Evolutionary conservation across 2,888 invertebrate genomes (phyloP).

Genomic region (Lasius fuliginosus): DNA sequence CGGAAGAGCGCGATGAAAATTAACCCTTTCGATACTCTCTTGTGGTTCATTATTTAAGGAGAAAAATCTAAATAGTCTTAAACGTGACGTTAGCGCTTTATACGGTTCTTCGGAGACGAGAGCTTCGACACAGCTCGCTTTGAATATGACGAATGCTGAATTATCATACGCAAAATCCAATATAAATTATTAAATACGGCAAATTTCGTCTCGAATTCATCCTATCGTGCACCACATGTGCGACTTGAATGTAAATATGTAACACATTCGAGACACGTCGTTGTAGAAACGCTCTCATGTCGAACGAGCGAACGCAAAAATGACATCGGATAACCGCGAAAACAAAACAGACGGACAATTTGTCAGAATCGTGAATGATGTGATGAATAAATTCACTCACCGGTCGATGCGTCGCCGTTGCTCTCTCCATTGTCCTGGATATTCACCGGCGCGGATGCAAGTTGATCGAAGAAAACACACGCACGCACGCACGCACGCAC

Average conservation of each 20-base stretch:
- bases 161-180: neutral
- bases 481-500: neutral
- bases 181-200: neutral
- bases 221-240: neutral
- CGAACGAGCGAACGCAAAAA: neutral
- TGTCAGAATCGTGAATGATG: neutral
- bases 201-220: neutral
- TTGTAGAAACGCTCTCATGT: neutral
- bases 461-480: neutral
- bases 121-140: neutral
- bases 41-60: conserved; percentile 11
- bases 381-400: neutral
- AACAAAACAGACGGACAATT: neutral
- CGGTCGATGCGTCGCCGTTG: neutral
- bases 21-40: neutral
- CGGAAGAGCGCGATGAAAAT: conserved; percentile 61
- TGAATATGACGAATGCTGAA: neutral
- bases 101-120: neutral
- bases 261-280: neutral
- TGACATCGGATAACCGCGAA: neutral
- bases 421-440: neutral
- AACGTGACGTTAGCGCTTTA: neutral
- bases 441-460: neutral
- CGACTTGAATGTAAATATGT: neutral
- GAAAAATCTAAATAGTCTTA: neutral